Percentiles rank a stretch among this genome's conserved stretches.
Evolutionary conservation across 2,113 vertebrate species (phyloP).

Genomic region (Nycticryphes semicollaris): DNA sequence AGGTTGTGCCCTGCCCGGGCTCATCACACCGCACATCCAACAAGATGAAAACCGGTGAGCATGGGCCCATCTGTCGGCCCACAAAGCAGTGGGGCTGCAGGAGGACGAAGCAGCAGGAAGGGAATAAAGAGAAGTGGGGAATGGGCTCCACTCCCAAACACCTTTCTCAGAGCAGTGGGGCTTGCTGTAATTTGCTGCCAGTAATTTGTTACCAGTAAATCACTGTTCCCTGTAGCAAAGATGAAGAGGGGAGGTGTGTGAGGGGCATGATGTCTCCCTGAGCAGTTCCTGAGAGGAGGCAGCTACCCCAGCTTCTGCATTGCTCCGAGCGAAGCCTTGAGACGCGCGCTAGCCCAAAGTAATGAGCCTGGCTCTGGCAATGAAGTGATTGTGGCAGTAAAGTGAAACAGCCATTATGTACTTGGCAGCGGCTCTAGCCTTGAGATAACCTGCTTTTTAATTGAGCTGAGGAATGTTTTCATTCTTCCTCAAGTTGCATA

Average conservation of each 20-base stretch:
- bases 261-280: not conserved
- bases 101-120: not conserved
- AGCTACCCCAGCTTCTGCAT: not conserved
- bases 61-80: not conserved
- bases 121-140: not conserved
- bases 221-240: not conserved
- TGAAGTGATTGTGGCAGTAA: conserved; percentile 56
- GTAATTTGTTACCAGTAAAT: conserved; percentile 16
- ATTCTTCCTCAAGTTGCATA: conserved; percentile 51
- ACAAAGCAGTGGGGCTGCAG: not conserved
- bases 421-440: conserved; percentile 48
- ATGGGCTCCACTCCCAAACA: not conserved
- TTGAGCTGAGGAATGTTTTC: conserved; percentile 64
- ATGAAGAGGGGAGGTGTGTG: not conserved
- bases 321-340: not conserved
- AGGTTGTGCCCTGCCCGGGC: not conserved
- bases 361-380: conserved; percentile 43
- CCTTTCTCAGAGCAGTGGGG: not conserved
- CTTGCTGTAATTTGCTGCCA: not conserved
- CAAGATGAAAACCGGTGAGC: fast-evolving
- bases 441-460: conserved; percentile 67
- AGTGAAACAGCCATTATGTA: conserved; percentile 56
- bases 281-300: not conserved
- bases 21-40: fast-evolving
- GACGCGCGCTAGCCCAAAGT: conserved; percentile 1